phyloP scores from a whole-genome alignment of 2,888 invertebrate genomes.

The Caenorhabditis becei region DNA sequence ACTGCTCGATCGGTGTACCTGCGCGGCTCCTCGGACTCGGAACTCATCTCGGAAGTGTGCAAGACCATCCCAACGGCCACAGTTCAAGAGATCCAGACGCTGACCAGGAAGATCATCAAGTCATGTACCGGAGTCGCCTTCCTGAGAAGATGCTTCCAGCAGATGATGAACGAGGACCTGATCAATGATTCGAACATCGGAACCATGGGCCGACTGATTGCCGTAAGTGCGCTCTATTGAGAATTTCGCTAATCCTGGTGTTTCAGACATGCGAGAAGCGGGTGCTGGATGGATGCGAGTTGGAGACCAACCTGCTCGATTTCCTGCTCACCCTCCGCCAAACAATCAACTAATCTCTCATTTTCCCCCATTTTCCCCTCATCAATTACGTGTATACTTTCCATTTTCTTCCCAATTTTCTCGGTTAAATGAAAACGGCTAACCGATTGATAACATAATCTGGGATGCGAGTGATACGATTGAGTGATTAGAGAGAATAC shows the following conservation, averaged over 20 bases:
- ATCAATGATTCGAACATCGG: slow-evolving; percentile 55
- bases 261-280: slow-evolving; percentile 57
- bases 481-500: too few relatives aligned
- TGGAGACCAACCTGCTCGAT: slow-evolving; percentile 55
- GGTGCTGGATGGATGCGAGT: slow-evolving; percentile 61
- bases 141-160: slow-evolving; percentile 49
- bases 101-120: slow-evolving; percentile 31
- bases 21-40: slow-evolving; percentile 20
- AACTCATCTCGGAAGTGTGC: slow-evolving; percentile 30
- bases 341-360: slow-evolving; percentile 24
- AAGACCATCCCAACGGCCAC: slow-evolving; percentile 9
- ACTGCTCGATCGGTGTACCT: slow-evolving; percentile 40
- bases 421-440: too few relatives aligned
- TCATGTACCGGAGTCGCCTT: slow-evolving; percentile 54
- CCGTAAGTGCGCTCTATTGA: slow-evolving; percentile 25
- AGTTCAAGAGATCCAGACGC: slow-evolving; percentile 17
- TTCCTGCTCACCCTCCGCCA: slow-evolving; percentile 57
- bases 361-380: not conserved
- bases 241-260: not conserved
- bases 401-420: not conserved
- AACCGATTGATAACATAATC: too few relatives aligned
- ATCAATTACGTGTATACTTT: slow-evolving; percentile 11
- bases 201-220: slow-evolving; percentile 47
- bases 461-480: too few relatives aligned
- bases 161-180: slow-evolving; percentile 48